phyloP scores from a whole-genome alignment of 2,888 invertebrate species.

The Bellardia bayeri region DNA sequence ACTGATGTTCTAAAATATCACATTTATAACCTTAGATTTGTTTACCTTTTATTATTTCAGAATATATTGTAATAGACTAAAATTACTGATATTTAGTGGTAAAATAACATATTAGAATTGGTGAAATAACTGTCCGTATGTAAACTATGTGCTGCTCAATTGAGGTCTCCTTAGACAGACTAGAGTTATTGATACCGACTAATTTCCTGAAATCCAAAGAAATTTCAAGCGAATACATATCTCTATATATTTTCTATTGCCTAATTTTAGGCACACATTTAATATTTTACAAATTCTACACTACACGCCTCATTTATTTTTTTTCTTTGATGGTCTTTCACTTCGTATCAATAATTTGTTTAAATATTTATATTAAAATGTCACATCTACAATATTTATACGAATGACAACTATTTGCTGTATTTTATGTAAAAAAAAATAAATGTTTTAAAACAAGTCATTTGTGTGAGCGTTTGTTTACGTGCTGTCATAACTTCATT shows the following conservation, averaged over 20 bases:
- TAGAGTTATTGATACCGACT: too few species aligned
- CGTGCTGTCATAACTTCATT: constrained; percentile 71
- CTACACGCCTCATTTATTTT: background rate
- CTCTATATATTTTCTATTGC: background rate
- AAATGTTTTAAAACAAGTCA: background rate
- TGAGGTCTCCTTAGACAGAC: too few species aligned
- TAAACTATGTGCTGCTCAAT: too few species aligned
- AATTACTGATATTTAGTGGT: too few species aligned
- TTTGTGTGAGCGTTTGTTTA: constrained; percentile 33
- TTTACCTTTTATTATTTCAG: too few species aligned
- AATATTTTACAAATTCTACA: background rate
- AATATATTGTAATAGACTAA: too few species aligned
- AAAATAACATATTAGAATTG: too few species aligned
- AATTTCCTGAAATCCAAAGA: too few species aligned
- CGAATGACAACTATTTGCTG: background rate
- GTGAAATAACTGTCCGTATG: too few species aligned
- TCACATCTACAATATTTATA: constrained; percentile 33
- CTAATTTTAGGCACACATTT: background rate
- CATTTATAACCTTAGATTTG: too few species aligned
- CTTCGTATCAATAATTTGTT: constrained; percentile 13
- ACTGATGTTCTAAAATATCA: too few species aligned
- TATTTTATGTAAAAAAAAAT: background rate
- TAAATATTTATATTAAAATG: constrained; percentile 37
- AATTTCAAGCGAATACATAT: too few species aligned
- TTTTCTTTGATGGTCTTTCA: background rate